Evolutionary conservation across 2,113 vertebrate genomes (phyloP), one percentile per base, ranked within the genome.

Genomic region (Columbina picui): DNA sequence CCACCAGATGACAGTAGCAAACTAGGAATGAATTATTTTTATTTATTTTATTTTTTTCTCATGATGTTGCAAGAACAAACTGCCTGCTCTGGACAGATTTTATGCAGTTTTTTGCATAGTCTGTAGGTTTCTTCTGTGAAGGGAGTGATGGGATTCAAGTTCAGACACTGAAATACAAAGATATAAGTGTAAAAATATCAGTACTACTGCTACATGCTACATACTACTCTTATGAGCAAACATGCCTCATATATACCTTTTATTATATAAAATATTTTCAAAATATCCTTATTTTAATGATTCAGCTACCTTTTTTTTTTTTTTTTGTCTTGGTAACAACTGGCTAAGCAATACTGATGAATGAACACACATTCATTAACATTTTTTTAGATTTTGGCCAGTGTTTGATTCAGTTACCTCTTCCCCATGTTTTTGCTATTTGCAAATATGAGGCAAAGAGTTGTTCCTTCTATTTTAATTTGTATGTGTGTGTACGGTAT

Each of bases 1-100:
- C 92, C 91, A 86, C 56, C 64, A 85, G 84, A 65, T 96, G 87
- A 53, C 94, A 87, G 34, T 86, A 94, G 73, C 0, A 68, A 56
- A 89, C 68, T 43, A 94, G 43, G 34, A 84, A 97, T 93, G 5
- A 23, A 14, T 38, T 38, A 2, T 15, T 9, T 11, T 18, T 29
- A 25, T 11, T 18, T 29, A 25, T 2, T 6, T 20, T n/a, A 20
- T 43, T 6, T 34, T 14, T 4, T 3, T 8, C 18, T 23, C 17
- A 10, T 23, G 17, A 18, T 38, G 17, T 1, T 30, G 16, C 18
- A 6, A 23, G 15, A 55, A 18, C 0, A 0, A 52, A 4, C 21
- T 34, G 12, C 6, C 8, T 3, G 32, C 9, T 81, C 41, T 19
- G 47, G 32, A 16, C 43, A 14, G 1, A 3, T 57, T 57, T 1